These are phyloP conservation scores for Neotoxoptera formosana DNA, from an alignment of 1,140 invertebrate genomes.

Conservation along the genomic window DNA sequence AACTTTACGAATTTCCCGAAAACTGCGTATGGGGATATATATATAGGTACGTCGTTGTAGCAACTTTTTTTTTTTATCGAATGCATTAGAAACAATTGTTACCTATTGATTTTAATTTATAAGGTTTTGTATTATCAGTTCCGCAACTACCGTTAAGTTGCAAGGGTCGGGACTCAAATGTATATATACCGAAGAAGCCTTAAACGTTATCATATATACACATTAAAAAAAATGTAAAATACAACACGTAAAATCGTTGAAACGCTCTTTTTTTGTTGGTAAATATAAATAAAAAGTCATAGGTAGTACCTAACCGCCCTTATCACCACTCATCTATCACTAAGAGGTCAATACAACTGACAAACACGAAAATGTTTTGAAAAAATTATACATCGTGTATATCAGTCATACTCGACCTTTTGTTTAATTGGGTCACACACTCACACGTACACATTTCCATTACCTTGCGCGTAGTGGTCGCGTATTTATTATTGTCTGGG, in stretches of 20 bases:
- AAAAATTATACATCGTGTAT: too few relatives aligned
- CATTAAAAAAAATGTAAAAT: neutral
- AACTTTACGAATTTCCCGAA: neutral
- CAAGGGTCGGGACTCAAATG: neutral
- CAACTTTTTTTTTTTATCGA: neutral
- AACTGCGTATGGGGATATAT: neutral
- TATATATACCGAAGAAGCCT: neutral
- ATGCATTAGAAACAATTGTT: neutral
- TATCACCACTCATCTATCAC: neutral
- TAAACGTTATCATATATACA: neutral
- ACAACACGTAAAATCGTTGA: neutral
- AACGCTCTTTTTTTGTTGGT: neutral
- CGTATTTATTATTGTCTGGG: too few relatives aligned
- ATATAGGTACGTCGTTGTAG: neutral
- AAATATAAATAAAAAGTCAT: too few relatives aligned
- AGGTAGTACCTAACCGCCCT: too few relatives aligned
- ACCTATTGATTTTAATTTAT: slow-evolving; percentile 10
- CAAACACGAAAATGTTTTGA: neutral
- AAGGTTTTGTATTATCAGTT: neutral
- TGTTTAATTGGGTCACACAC: neutral
- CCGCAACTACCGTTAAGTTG: neutral
- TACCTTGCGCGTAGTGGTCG: neutral
- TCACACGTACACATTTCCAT: too few relatives aligned
- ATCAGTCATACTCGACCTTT: neutral
- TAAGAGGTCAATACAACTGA: neutral